Evolutionary conservation across 2,113 vertebrate genomes (phyloP), one percentile per base, ranked within the genome.

Genomic region (Ochotona princeps): DNA sequence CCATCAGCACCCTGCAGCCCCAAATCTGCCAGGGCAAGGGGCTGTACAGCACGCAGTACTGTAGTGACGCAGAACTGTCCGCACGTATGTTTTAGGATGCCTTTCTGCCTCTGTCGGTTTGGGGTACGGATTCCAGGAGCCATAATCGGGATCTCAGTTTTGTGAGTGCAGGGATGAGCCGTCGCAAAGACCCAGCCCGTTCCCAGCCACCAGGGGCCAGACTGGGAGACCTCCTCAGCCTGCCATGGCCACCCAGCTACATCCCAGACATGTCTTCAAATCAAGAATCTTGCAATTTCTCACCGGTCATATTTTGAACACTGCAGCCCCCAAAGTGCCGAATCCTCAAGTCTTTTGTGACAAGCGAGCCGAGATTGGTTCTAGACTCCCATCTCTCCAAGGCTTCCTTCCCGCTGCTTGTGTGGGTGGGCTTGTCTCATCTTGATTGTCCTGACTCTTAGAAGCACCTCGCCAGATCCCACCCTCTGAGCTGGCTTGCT

Each of bases 91-190:
- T 72, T 95, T 87, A 96, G 25, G 95, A 97, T 95, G 97, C 98
- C 97, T 98, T 98, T 94, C 96, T 96, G 97, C 96, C 97, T 97
- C 93, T 95, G 79, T 95, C 66, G 0, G n/a, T 88, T 75, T 97
- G 96, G 97, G 96, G 13, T 2, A 49, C 95, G 87, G 96, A 85
- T 95, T 75, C 92, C 97, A 97, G 97, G 95, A 98, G 97, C 97
- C 97, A 96, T 98, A 97, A 97, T 84, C 92, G 95, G 83, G 84
- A 54, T 44, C 93, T 82, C 96, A 83, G 65, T 95, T 97, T 96
- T 97, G 96, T 91, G 97, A 91, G 84, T 4, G 49, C 97, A 97
- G 97, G 96, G 10, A 79, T 96, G 88, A 97, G 97, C 97, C 97
- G 97, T 97, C 97, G n/a, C 86, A 92, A 94, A 98, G 94, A 98